Base-by-base conservation (phyloP, 2,113 vertebrate species). In the Gobius niger region DNA sequence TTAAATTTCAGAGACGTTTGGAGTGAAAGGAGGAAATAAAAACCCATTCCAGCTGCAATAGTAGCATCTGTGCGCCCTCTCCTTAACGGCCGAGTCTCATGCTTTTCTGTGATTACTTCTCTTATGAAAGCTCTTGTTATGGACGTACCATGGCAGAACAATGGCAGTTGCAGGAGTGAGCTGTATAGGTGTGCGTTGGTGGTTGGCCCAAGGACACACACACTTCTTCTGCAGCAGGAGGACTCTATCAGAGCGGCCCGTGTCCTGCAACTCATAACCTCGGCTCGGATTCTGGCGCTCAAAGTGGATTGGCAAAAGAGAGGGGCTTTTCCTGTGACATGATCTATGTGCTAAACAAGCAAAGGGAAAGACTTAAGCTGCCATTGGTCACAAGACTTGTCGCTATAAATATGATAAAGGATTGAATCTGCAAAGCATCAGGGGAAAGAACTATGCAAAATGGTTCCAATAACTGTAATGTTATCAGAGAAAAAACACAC, bases 71-170 rank as follows among this genome's bases (percentile, higher is more conserved):
- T 54, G 18, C 74, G 10, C 51, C 72, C 77, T 81, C 78, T 90
- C 66, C 78, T 69, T 84, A 82, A 89, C 70, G 70, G 81, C 73
- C 75, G 62, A 68, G 73, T 68, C 68, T 50, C 47, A 46, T 9
- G 76, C 81, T 87, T 83, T 82, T 83, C 74, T 74, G 19, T 86
- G 85, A 90, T 90, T 89, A 76, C 82, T 82, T 87, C 84, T 76
- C 79, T 68, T 65, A 16, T 63, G 16, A 78, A 76, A 54, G 16
- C 63, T 77, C 65, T 66, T 74, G 10, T 77, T 49, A 54, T 44
- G 3, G 70, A 57, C 57, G 1, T 54, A n/a, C 1, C 9, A 46
- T 50, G 65, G 78, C 75, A 68, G 68, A 67, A 51, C 63, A 63
- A 16, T 63, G 76, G 76, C 47, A 47, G 16, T 34, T 62, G 65